phyloP scores from a whole-genome alignment of 2,113 vertebrate species.

The Vulpes vulpes region DNA sequence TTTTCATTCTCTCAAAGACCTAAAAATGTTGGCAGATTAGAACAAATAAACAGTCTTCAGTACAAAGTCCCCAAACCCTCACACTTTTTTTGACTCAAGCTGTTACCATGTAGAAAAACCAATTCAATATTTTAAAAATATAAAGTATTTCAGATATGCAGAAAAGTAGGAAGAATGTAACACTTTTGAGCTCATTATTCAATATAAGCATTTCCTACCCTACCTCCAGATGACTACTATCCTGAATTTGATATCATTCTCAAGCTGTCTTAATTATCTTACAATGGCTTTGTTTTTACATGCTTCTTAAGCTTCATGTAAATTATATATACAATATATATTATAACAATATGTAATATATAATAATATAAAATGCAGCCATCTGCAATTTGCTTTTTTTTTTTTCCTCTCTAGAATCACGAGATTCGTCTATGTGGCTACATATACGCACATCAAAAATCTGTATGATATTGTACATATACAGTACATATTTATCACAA shows the following conservation, averaged over 20 bases:
- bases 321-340: not conserved
- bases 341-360: not conserved
- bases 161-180: not conserved
- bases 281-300: not conserved
- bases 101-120: conserved; percentile 31
- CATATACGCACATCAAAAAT: not conserved
- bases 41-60: not conserved
- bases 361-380: not conserved
- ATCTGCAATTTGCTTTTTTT: conserved; percentile 14
- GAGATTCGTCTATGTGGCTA: not conserved
- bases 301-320: not conserved
- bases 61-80: not conserved
- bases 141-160: conserved; percentile 15
- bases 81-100: not conserved
- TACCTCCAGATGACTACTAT: not conserved
- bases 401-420: not conserved
- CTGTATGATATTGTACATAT: not conserved
- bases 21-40: not conserved
- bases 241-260: not conserved
- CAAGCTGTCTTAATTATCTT: not conserved
- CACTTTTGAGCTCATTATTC: not conserved
- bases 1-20: not conserved
- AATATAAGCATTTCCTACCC: not conserved
- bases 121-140: conserved; percentile 1
- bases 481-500: too few species aligned